phyloP scores from a whole-genome alignment of 2,888 invertebrate species.

The Gryllus longicercus region DNA sequence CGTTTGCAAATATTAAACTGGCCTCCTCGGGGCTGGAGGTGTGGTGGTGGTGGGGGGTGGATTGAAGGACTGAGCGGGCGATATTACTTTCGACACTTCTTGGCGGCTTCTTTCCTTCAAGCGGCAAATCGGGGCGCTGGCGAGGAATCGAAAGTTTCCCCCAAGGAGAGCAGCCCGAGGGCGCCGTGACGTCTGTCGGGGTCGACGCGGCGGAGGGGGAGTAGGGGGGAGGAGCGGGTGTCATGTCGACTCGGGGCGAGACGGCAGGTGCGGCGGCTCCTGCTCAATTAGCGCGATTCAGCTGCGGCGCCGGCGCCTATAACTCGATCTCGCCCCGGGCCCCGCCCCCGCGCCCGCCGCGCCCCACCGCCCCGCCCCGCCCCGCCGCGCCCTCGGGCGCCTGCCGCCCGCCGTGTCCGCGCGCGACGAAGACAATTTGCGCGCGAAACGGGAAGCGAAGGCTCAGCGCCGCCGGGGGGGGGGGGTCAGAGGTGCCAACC shows the following conservation, averaged over 20 bases:
- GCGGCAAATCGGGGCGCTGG: neutral
- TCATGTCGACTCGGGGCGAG: neutral
- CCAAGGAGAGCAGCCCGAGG: neutral
- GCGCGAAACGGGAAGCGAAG: neutral
- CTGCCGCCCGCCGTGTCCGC: neutral
- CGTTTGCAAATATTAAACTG: no score
- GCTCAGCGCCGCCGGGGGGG: no score
- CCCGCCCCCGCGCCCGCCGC: neutral
- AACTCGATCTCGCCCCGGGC: neutral
- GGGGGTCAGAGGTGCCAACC: no score
- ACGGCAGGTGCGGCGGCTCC: neutral
- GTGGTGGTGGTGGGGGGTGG: no score
- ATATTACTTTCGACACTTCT: no score
- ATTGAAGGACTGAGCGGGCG: no score
- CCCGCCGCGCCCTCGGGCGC: neutral
- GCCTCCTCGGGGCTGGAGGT: no score
- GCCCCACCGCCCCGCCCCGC: neutral
- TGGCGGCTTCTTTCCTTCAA: no score
- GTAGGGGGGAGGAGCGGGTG: neutral
- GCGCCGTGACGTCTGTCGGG: neutral
- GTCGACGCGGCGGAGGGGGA: neutral
- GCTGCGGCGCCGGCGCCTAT: neutral
- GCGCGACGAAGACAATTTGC: slow-evolving; percentile 28
- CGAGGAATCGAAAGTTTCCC: neutral
- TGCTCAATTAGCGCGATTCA: slow-evolving; percentile 21